A percentile compares a stretch with the other conserved stretches of the same genome.
Evolutionary conservation across 2,888 invertebrate species (phyloP).

Genomic region (Ichneumon xanthorius): DNA sequence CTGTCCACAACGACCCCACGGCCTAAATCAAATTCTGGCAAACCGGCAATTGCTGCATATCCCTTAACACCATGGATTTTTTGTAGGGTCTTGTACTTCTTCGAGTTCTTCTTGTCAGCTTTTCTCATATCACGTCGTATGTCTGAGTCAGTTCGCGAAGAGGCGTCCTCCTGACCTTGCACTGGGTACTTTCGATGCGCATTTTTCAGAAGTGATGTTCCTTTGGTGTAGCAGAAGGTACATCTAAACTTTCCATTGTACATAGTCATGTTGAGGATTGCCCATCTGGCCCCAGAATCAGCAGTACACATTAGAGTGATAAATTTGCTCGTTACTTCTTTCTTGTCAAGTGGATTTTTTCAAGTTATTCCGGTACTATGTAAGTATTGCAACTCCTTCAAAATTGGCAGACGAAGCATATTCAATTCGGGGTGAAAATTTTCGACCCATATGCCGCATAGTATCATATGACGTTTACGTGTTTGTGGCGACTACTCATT

Average conservation of each 20-base stretch:
- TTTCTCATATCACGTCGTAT: conserved; percentile 25
- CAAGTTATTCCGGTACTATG: conserved; percentile 39
- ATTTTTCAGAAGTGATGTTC: not conserved
- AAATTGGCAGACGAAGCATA: conserved; percentile 14
- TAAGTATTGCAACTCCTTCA: conserved; percentile 2
- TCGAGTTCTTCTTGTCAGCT: not conserved
- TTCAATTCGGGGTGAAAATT: conserved; percentile 23
- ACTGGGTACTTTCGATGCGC: conserved; percentile 3
- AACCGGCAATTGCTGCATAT: not conserved
- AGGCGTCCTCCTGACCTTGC: not conserved
- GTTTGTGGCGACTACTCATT: conserved; percentile 56
- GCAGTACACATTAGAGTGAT: not conserved
- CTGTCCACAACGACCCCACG: conserved; percentile 21
- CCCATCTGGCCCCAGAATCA: not conserved
- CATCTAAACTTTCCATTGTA: conserved; percentile 26
- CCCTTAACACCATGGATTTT: conserved; percentile 9
- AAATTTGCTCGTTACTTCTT: conserved; percentile 36
- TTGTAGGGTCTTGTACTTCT: no score
- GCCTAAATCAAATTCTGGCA: conserved; percentile 27
- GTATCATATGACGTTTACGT: conserved; percentile 49
- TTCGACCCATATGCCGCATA: conserved; percentile 58
- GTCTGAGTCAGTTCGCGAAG: not conserved
- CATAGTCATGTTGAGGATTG: conserved; percentile 44
- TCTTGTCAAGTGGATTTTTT: not conserved
- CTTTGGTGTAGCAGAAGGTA: conserved; percentile 12